phyloP scores from a whole-genome alignment of 2,888 invertebrate species.

The Adelphocoris suturalis region DNA sequence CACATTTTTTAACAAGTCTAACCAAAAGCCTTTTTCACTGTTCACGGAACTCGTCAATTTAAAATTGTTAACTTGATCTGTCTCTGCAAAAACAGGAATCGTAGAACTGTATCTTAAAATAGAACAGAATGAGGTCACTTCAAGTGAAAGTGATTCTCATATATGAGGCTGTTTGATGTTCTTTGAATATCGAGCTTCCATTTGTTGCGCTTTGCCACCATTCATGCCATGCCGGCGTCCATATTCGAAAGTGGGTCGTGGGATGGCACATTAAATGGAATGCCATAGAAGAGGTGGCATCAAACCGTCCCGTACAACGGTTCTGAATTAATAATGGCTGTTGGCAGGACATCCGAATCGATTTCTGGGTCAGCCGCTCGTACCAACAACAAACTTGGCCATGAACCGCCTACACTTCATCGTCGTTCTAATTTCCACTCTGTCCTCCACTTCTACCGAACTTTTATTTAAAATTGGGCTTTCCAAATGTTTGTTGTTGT shows the following conservation, averaged over 20 bases:
- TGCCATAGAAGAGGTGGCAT: neutral
- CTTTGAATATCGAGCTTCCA: neutral
- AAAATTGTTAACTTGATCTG: too few relatives aligned
- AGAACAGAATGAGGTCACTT: neutral
- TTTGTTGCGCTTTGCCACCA: neutral
- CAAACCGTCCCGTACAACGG: slow-evolving; percentile 30
- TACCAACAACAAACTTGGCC: slow-evolving; percentile 63
- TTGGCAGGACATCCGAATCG: slow-evolving; percentile 42
- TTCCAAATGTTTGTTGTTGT: too few relatives aligned
- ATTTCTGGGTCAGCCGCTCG: slow-evolving; percentile 59
- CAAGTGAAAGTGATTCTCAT: slow-evolving; percentile 20
- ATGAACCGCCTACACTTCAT: slow-evolving; percentile 61
- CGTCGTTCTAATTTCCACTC: slow-evolving; percentile 44
- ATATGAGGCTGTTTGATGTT: neutral
- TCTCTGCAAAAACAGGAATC: too few relatives aligned
- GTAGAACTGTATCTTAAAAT: too few relatives aligned
- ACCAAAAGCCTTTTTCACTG: too few relatives aligned
- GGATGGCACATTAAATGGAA: neutral
- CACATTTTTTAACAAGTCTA: too few relatives aligned
- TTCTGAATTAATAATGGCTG: slow-evolving; percentile 51
- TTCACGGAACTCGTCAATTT: too few relatives aligned
- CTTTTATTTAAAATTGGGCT: too few relatives aligned
- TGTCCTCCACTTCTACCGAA: too few relatives aligned
- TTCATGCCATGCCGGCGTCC: neutral
- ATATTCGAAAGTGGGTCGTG: neutral